Conservation (phyloP, 2,797 vertebrate species). For the Coracias cyanogaster region DNA sequence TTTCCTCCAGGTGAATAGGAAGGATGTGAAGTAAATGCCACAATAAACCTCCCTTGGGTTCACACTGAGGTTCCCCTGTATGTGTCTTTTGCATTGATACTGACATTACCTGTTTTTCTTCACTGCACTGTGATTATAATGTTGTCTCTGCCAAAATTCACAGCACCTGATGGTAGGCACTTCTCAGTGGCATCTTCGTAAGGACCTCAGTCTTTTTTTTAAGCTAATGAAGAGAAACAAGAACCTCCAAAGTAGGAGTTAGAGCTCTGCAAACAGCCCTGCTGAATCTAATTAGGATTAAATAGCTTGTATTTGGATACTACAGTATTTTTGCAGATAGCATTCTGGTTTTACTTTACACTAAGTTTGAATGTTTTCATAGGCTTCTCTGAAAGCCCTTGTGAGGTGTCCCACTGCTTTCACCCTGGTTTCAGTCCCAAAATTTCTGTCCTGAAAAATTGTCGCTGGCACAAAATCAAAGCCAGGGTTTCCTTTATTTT, state of each 20-base stretch:
- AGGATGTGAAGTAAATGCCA: not conserved
- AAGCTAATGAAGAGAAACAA: not conserved
- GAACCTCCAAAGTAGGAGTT: not conserved
- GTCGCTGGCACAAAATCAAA: not conserved
- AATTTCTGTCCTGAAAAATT: not conserved
- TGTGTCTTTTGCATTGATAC: not conserved
- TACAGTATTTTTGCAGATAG: not conserved
- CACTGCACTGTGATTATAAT: fast-evolving
- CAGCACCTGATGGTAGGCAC: not conserved
- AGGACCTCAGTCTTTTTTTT: not conserved
- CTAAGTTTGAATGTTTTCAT: not conserved
- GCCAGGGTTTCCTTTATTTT: not conserved
- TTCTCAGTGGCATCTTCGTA: not conserved
- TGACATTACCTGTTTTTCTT: not conserved
- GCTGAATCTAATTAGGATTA: not conserved
- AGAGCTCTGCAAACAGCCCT: not conserved
- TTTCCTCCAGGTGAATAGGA: not conserved
- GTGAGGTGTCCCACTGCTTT: not conserved
- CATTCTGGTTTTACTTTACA: not conserved
- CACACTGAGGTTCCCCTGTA: not conserved
- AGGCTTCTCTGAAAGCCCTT: not conserved
- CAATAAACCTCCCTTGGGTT: not conserved
- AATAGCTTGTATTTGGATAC: not conserved
- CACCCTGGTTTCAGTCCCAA: not conserved
- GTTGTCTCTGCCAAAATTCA: not conserved